Conservation (phyloP, 2,797 vertebrate species). For the Gobio occitaniae region DNA sequence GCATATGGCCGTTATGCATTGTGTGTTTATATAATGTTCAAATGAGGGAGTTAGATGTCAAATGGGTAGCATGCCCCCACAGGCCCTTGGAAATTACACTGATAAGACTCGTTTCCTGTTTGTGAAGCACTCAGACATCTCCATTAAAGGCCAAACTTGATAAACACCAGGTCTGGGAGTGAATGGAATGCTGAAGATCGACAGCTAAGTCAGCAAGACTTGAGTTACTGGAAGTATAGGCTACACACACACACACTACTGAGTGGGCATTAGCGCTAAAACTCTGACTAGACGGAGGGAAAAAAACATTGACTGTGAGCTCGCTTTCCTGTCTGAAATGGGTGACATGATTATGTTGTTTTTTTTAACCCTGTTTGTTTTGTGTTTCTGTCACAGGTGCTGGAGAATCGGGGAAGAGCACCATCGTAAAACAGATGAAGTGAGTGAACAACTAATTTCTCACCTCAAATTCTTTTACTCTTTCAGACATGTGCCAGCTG, state of each 20-base stretch:
- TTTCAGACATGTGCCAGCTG: conserved; percentile 5
- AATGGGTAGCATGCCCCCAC: conserved; percentile 15
- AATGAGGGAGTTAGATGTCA: conserved; percentile 66
- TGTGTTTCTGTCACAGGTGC: conserved; percentile 73
- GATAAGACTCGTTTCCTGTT: conserved; percentile 49
- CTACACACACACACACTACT: neutral
- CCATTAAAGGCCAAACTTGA: conserved; percentile 52
- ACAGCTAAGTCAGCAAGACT: conserved; percentile 54
- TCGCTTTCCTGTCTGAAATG: conserved; percentile 10
- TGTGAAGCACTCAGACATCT: conserved; percentile 37
- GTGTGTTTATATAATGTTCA: conserved; percentile 42
- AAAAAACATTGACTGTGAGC: neutral
- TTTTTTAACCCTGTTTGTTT: conserved; percentile 29
- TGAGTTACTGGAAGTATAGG: conserved; percentile 18
- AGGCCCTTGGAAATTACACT: conserved; percentile 43
- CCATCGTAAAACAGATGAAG: conserved; percentile 90
- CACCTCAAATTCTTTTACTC: neutral
- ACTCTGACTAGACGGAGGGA: conserved; percentile 7
- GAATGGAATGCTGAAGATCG: conserved; percentile 55
- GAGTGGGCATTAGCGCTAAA: conserved; percentile 18
- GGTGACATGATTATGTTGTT: neutral
- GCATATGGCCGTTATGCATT: conserved; percentile 5
- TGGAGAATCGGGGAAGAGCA: conserved; percentile 87
- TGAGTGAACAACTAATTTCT: conserved; percentile 68
- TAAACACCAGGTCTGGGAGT: conserved; percentile 60